Conservation (phyloP, 2,888 invertebrate genomes). For the Ceramica pisi region DNA sequence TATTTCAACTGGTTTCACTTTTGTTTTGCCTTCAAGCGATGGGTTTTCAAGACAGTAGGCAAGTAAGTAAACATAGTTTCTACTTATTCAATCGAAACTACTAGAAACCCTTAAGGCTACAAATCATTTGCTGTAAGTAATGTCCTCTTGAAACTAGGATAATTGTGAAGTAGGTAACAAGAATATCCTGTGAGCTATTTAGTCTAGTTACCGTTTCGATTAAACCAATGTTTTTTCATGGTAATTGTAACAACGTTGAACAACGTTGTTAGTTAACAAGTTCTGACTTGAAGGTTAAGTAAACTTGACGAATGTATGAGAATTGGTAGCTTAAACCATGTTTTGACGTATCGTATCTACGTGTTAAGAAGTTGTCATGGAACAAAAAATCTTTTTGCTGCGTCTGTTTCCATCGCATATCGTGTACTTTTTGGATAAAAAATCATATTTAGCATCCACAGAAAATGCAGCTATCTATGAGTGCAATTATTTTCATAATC, state of each 20-base stretch:
- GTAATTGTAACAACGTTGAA: slow-evolving; percentile 4
- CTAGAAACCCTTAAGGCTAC: slow-evolving; percentile 24
- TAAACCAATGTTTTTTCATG: neutral
- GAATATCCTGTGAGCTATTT: neutral
- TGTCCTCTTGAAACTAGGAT: slow-evolving; percentile 17
- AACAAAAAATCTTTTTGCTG: too few species aligned
- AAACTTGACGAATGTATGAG: slow-evolving; percentile 7
- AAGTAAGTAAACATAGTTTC: neutral
- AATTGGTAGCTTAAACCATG: neutral
- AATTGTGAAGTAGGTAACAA: slow-evolving; percentile 25
- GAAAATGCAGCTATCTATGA: too few species aligned
- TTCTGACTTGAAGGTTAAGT: slow-evolving; percentile 29
- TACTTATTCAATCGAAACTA: slow-evolving; percentile 48
- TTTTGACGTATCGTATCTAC: too few species aligned
- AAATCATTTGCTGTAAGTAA: slow-evolving; percentile 18
- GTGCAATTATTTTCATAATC: neutral
- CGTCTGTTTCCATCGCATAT: too few species aligned
- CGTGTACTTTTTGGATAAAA: too few species aligned
- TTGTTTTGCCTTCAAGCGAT: slow-evolving; percentile 45
- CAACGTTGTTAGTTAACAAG: slow-evolving; percentile 2
- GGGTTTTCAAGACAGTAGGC: slow-evolving; percentile 31
- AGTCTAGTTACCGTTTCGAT: neutral
- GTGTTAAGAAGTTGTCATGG: too few species aligned
- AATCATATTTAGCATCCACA: too few species aligned
- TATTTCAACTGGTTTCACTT: slow-evolving; percentile 42